Evolutionary conservation across 2,113 vertebrate genomes (phyloP).

Genomic region (Callocephalon fimbriatum): DNA sequence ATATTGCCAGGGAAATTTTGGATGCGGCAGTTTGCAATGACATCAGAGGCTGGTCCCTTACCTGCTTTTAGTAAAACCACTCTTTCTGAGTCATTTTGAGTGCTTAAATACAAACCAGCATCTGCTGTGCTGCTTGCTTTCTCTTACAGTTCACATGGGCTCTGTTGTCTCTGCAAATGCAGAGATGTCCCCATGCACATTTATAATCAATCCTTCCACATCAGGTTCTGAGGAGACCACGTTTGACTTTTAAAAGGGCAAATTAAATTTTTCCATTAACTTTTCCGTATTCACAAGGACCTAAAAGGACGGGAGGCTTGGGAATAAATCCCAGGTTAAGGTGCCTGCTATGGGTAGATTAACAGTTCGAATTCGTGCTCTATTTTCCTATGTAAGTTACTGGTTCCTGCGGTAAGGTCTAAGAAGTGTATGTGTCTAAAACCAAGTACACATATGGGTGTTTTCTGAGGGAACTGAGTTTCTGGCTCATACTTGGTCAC

Average conservation of each 20-base stretch:
- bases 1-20: slow-evolving; percentile 22
- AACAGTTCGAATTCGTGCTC: background rate
- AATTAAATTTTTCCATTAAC: background rate
- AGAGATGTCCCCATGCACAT: background rate
- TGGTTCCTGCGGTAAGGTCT: background rate
- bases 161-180: background rate
- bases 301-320: background rate
- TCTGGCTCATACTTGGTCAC: background rate
- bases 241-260: background rate
- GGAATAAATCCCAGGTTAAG: background rate
- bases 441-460: background rate
- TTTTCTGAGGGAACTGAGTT: background rate
- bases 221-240: background rate
- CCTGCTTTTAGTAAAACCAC: background rate
- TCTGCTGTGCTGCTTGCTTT: background rate
- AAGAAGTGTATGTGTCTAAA: background rate
- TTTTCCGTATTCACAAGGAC: background rate
- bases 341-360: background rate
- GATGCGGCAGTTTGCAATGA: slow-evolving; percentile 3
- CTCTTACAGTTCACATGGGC: background rate
- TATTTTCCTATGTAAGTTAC: background rate
- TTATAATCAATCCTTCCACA: background rate
- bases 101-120: background rate
- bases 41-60: slow-evolving; percentile 29
- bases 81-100: background rate